A percentile compares a stretch with the other conserved stretches of the same genome.
Conservation (phyloP, 2,888 invertebrate genomes). For the Anthophora plumipes region DNA sequence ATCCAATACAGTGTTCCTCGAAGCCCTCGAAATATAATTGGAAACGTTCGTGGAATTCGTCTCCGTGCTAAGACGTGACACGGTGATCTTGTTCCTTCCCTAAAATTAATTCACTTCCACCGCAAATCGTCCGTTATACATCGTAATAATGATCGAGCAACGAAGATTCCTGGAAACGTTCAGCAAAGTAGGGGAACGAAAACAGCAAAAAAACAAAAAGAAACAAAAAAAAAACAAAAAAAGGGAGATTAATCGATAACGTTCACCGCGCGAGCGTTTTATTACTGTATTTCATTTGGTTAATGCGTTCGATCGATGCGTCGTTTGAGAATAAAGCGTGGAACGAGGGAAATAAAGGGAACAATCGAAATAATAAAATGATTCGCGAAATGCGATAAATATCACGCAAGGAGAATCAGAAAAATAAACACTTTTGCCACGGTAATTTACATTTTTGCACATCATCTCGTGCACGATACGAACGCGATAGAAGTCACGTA, state of each 20-base stretch:
- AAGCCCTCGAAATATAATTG: conserved; percentile 39
- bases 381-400: not conserved
- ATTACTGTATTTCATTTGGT: conserved; percentile 1
- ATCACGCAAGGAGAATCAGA: not conserved
- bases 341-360: too few relatives aligned
- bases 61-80: conserved; percentile 12
- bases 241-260: conserved; percentile 3
- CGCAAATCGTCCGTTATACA: not conserved
- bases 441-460: conserved; percentile 30
- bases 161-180: conserved; percentile 25
- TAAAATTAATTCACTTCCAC: conserved; percentile 11
- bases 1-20: conserved; percentile 3
- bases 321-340: too few relatives aligned
- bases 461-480: conserved; percentile 14
- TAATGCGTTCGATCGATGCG: conserved; percentile 20
- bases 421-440: not conserved
- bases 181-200: too few relatives aligned
- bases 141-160: conserved; percentile 15
- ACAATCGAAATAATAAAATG: not conserved
- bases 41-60: conserved; percentile 27
- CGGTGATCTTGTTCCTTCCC: conserved; percentile 18
- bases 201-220: not conserved
- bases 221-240: not conserved
- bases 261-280: not conserved
- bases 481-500: conserved; percentile 56